Base-by-base conservation (phyloP, 2,113 vertebrate genomes). In the Macroglossus sobrinus region DNA sequence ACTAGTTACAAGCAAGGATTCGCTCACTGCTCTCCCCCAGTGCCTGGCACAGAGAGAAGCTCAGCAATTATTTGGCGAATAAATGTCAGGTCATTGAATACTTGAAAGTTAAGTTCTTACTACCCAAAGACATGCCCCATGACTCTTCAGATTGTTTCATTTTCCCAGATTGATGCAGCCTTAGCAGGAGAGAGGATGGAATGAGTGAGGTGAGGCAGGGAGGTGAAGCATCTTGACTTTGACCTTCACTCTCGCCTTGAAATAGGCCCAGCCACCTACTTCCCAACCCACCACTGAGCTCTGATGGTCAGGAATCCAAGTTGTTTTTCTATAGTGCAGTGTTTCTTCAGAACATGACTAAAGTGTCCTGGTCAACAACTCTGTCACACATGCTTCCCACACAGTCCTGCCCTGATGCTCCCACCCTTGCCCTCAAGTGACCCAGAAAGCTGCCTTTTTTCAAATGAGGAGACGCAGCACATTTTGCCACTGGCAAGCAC, bases 401-500 rank as follows among this genome's bases (percentile, higher is more conserved):
- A 0, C 12, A 7, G 38, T 21, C 28, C 90, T 91, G 28, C 35
- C 55, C 50, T 11, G 13, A 13, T 5, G 24, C 14, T 28, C 40
- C 50, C 74, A 79, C 78, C 35, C 6, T 43, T 84, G 79, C 87
- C 89, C 85, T 94, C 91, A 68, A 64, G 68, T 88, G 64, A 80
- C 85, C 66, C 86, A 30, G 55, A 64, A 92, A 86, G 74, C 50
- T 55, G 22, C 16, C 33, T 28, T 78, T 81, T 85, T 43, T 64
- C 43, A n/a, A 61, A 59, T 16, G 1, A 81, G 68, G 71, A 94
- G 57, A 18, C 47, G 64, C 64, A n/a, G 38, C 12, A 64, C 40
- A 40, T 45, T 33, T 84, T 59, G 35, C 16, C 61, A 15, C 13
- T 2, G 50, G 84, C 87, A 84, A 66, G 33, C 59, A 74, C 26